Evolutionary conservation across 2,113 vertebrate species (phyloP).

Genomic region (Lipophrys pholis): DNA sequence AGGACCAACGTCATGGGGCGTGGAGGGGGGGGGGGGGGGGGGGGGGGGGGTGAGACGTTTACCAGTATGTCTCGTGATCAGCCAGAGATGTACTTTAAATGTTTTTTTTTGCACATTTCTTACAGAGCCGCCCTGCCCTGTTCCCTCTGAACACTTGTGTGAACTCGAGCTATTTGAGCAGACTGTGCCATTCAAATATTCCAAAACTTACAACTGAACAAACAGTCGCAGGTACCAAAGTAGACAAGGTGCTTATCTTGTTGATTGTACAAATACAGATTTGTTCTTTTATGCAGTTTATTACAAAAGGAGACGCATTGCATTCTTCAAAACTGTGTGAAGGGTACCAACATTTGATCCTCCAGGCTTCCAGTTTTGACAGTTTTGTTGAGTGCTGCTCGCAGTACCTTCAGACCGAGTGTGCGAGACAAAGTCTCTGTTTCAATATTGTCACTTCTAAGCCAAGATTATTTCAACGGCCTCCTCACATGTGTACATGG

Average conservation of each 20-base stretch:
- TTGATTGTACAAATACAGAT: constrained; percentile 65
- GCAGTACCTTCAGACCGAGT: constrained; percentile 50
- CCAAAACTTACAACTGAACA: constrained; percentile 25
- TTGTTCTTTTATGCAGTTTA: constrained; percentile 40
- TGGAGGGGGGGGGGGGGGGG: constrained; percentile 9
- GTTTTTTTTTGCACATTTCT: constrained; percentile 69
- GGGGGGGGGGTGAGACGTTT: constrained; percentile 45
- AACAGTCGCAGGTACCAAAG: constrained; percentile 35
- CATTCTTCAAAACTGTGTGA: constrained; percentile 50
- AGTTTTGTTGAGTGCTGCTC: constrained; percentile 52
- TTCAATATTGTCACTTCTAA: constrained; percentile 70
- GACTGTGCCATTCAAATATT: constrained; percentile 12
- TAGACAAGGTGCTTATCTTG: constrained; percentile 51
- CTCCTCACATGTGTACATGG: constrained; percentile 54
- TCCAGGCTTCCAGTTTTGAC: constrained; percentile 43
- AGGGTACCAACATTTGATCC: constrained; percentile 38
- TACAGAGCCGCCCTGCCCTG: constrained; percentile 16
- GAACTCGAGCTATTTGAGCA: constrained; percentile 27
- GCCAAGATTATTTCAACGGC: constrained; percentile 50
- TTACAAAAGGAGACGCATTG: constrained; percentile 15
- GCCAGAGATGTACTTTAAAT: constrained; percentile 67
- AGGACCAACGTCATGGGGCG: constrained; percentile 37
- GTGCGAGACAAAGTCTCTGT: constrained; percentile 37
- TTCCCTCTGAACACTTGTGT: constrained; percentile 12
- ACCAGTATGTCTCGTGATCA: constrained; percentile 64